These are phyloP conservation scores for Vulpes ferrilata DNA, from an alignment of 2,113 vertebrate genomes.

Conservation along the genomic window DNA sequence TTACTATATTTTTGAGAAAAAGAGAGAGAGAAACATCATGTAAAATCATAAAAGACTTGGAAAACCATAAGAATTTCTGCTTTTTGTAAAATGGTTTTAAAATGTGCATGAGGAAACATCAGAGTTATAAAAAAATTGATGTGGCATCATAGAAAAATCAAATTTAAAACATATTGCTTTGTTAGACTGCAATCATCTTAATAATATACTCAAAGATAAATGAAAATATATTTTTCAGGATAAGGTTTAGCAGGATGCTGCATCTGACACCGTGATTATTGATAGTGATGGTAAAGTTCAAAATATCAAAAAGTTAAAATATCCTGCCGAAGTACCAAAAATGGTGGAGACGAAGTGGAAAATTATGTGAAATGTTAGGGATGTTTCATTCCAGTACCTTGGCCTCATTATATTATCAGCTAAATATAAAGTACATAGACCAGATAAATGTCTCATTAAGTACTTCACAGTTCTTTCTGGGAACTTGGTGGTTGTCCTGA, in stretches of 20 bases:
- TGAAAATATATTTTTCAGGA: constrained; percentile 66
- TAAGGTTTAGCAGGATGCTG: constrained; percentile 47
- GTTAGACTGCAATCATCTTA: constrained; percentile 75
- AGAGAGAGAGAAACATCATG: neutral
- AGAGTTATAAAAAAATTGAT: constrained; percentile 45
- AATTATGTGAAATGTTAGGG: constrained; percentile 85
- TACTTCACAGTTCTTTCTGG: constrained; percentile 83
- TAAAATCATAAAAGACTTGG: neutral
- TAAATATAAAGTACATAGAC: constrained; percentile 88
- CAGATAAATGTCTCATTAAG: constrained; percentile 90
- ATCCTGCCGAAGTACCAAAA: constrained; percentile 74
- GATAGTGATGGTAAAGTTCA: constrained; percentile 83
- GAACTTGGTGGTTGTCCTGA: constrained; percentile 82
- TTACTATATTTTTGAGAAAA: neutral
- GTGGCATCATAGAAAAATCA: constrained; percentile 40
- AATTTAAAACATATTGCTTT: constrained; percentile 70
- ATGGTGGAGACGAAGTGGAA: constrained; percentile 82
- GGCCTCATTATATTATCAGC: constrained; percentile 87
- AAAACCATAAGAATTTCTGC: neutral
- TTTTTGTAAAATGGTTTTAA: constrained; percentile 11
- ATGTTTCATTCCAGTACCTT: constrained; percentile 85
- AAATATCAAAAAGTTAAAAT: constrained; percentile 81
- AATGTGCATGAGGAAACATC: neutral
- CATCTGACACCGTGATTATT: constrained; percentile 77
- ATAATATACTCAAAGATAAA: constrained; percentile 72